phyloP scores from a whole-genome alignment of 1,140 invertebrate species.

The Plutomurus gul region DNA sequence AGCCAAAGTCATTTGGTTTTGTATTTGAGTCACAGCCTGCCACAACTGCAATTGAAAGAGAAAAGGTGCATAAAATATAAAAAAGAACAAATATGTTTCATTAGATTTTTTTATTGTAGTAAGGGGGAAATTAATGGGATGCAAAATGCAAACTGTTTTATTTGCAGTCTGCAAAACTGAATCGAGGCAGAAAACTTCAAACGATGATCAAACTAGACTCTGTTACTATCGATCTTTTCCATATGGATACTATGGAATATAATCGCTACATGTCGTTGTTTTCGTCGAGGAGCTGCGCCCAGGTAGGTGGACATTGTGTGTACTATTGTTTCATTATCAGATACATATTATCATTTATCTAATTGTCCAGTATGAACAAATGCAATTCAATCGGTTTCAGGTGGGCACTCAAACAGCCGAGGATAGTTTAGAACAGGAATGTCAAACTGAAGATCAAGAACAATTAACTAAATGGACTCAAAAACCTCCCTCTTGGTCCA shows the following conservation, averaged over 20 bases:
- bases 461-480: conserved; percentile 43
- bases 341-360: background rate
- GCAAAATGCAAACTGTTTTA: too few relatives aligned
- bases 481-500: conserved; percentile 42
- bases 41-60: background rate
- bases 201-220: background rate
- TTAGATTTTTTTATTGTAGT: too few relatives aligned
- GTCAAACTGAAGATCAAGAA: conserved; percentile 34
- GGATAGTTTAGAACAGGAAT: conserved; percentile 37
- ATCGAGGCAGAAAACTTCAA: background rate
- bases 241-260: background rate
- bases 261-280: background rate
- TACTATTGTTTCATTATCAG: background rate
- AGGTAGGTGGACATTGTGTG: too few relatives aligned
- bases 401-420: conserved; percentile 42
- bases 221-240: background rate
- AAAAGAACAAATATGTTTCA: too few relatives aligned
- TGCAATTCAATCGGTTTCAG: too few relatives aligned
- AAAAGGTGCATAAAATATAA: background rate
- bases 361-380: too few relatives aligned
- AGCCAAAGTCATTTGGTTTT: background rate
- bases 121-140: too few relatives aligned
- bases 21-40: background rate
- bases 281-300: background rate
- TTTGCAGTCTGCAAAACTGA: background rate